These are phyloP conservation scores for Anolis carolinensis DNA, from an alignment of 2,113 vertebrate species.

Conservation along the genomic window DNA sequence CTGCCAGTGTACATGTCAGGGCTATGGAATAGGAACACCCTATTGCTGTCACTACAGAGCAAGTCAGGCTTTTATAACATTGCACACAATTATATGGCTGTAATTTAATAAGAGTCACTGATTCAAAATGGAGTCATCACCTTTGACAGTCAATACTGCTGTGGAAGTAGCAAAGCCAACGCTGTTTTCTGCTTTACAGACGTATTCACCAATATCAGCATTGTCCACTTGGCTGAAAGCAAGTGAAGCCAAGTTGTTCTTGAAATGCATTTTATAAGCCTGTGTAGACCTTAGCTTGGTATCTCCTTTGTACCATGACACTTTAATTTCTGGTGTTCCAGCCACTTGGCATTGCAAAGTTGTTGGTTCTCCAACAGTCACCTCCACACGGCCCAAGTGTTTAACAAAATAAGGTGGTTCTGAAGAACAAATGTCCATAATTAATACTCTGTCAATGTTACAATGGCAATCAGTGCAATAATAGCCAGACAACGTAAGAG, in stretches of 20 bases:
- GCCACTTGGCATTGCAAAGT: constrained; percentile 91
- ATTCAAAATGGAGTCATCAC: constrained; percentile 75
- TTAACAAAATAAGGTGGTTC: constrained; percentile 93
- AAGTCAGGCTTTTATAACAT: background rate
- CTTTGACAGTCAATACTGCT: constrained; percentile 87
- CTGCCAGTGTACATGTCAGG: background rate
- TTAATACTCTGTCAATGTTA: constrained; percentile 34
- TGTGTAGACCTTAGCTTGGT: constrained; percentile 92
- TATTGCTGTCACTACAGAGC: background rate
- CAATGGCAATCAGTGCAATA: constrained; percentile 8
- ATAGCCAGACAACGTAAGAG: background rate
- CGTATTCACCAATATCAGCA: constrained; percentile 89
- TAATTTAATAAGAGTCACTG: no score
- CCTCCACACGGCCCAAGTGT: constrained; percentile 88
- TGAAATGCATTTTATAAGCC: constrained; percentile 89
- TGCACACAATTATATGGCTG: background rate
- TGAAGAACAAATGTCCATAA: constrained; percentile 68
- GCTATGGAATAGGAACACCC: background rate
- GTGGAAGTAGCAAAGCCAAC: constrained; percentile 88
- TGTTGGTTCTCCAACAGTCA: constrained; percentile 86
- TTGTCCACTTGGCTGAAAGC: constrained; percentile 87
- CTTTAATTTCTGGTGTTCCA: constrained; percentile 94
- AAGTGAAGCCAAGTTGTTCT: constrained; percentile 87
- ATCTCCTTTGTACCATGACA: constrained; percentile 97
- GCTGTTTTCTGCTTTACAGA: constrained; percentile 93